phyloP scores from a whole-genome alignment of 2,797 vertebrate species.

The Sebastolobus altivelis region DNA sequence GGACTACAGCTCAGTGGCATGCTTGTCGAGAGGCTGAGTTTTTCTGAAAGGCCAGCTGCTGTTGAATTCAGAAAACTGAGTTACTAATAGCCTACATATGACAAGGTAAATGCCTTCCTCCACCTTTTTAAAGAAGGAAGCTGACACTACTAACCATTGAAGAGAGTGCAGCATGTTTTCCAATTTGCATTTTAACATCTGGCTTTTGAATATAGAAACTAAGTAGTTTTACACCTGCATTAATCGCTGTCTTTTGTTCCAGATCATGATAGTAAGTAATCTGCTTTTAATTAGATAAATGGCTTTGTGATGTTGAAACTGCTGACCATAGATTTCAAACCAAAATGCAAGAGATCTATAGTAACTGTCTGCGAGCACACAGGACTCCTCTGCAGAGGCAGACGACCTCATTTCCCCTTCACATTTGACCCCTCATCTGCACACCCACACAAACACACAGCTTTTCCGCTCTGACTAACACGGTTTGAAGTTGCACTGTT shows the following conservation, averaged over 20 bases:
- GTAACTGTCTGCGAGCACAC: background rate
- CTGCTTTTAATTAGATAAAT: conserved; percentile 16
- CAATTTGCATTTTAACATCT: conserved; percentile 4
- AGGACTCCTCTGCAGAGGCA: background rate
- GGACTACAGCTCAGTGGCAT: conserved; percentile 48
- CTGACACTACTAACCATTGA: background rate
- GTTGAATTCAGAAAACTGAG: conserved; percentile 41
- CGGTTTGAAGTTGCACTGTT: conserved; percentile 11
- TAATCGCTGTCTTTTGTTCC: background rate
- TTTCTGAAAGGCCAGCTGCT: conserved; percentile 53
- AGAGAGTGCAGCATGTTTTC: background rate
- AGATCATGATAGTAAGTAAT: background rate
- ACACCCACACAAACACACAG: background rate
- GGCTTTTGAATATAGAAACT: background rate
- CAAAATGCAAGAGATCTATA: background rate
- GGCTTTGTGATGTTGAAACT: background rate
- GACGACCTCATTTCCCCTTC: conserved; percentile 34
- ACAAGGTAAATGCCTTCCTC: conserved; percentile 16
- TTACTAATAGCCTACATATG: conserved; percentile 9
- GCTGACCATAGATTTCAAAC: conserved; percentile 6
- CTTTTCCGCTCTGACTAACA: conserved; percentile 30
- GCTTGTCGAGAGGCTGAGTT: conserved; percentile 41
- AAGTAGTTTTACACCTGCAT: conserved; percentile 2
- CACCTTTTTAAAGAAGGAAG: conserved; percentile 15
- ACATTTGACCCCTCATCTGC: conserved; percentile 31